A percentile compares a stretch with the other conserved stretches of the same genome.
These are phyloP conservation scores for Actias luna DNA, from an alignment of 2,888 invertebrate species.

Conservation along the genomic window DNA sequence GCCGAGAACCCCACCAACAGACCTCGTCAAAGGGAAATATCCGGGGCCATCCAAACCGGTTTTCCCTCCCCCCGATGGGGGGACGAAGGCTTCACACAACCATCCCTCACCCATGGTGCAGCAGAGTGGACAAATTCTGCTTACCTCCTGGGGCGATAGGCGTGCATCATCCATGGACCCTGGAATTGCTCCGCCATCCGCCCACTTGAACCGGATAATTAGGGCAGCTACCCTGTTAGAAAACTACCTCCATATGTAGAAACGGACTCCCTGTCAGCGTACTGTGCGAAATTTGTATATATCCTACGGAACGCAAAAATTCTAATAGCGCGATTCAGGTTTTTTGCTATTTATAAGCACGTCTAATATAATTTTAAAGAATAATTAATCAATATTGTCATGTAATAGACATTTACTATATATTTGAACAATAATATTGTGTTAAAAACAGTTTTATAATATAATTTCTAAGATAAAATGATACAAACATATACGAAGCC, in stretches of 20 bases:
- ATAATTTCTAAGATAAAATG: background rate
- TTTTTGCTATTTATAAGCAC: background rate
- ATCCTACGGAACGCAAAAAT: conserved; percentile 22
- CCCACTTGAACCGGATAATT: background rate
- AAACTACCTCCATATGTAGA: conserved; percentile 36
- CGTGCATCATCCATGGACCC: no score
- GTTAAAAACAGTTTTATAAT: background rate
- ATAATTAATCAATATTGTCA: background rate
- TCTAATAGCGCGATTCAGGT: conserved; percentile 28
- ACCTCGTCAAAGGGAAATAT: no score
- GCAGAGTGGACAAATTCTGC: no score
- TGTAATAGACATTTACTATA: background rate
- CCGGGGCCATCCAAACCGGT: no score
- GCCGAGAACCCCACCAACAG: no score
- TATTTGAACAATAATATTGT: background rate
- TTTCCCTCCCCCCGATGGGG: no score
- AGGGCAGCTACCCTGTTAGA: conserved; percentile 24
- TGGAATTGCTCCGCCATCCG: no score
- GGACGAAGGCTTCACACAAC: no score
- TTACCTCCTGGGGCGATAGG: no score
- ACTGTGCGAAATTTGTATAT: background rate
- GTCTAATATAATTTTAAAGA: background rate
- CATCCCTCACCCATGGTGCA: no score
- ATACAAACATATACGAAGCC: background rate
- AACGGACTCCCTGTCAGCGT: conserved; percentile 29